A percentile compares a stretch with the other conserved stretches of the same genome.
phyloP scores from a whole-genome alignment of 2,797 vertebrate species.

The Chaenodraco wilsoni region DNA sequence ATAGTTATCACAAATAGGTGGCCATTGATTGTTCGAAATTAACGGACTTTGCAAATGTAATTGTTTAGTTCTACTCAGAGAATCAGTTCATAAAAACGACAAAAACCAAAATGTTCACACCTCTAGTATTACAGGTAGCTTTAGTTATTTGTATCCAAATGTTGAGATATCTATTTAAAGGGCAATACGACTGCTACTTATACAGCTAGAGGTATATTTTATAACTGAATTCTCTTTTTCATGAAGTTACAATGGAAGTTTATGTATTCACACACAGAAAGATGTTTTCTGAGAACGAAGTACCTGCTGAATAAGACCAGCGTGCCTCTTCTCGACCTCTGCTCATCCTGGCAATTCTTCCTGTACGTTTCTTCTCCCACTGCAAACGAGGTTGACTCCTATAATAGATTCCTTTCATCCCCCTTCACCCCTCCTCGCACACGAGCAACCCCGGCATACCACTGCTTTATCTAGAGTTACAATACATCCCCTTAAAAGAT shows the following conservation, averaged over 20 bases:
- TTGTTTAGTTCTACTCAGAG: background rate
- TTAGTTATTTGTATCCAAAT: background rate
- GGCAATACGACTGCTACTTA: background rate
- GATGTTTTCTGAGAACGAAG: constrained; percentile 1
- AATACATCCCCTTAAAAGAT: constrained; percentile 32
- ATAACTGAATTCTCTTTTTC: background rate
- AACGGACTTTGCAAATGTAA: background rate
- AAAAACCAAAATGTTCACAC: background rate
- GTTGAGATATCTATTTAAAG: background rate
- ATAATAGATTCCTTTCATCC: constrained; percentile 40
- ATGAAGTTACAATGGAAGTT: background rate
- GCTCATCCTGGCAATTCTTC: background rate
- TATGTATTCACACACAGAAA: background rate
- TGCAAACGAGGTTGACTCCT: constrained; percentile 31
- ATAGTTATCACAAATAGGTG: background rate
- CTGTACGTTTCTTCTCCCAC: constrained; percentile 12
- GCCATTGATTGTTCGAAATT: background rate
- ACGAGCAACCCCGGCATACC: constrained; percentile 13
- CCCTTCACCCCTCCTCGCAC: constrained; percentile 9
- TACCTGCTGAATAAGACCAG: background rate
- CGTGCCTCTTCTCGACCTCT: background rate
- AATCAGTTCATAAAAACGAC: background rate
- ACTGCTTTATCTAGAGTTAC: constrained; percentile 20
- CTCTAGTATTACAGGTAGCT: background rate
- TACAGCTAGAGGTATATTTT: background rate